Base-by-base conservation (phyloP, 2,888 invertebrate species). In the Microplitis manilae region DNA sequence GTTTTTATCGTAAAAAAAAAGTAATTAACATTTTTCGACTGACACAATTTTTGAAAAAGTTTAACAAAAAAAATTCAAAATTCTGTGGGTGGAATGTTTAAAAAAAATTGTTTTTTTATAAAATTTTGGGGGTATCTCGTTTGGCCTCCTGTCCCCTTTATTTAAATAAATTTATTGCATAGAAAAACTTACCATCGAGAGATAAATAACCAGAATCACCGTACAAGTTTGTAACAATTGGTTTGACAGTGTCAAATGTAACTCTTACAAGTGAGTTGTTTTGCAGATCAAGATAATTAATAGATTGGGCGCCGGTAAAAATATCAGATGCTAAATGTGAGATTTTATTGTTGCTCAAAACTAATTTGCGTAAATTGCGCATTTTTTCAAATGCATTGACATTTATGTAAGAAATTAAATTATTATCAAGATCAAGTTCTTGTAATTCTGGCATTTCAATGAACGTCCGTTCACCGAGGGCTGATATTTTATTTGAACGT, bases 401-500 rank as follows among this genome's bases (percentile, higher is more conserved):
- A 9, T 94, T 94, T 83, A 96, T 94, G 86, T 93, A 93, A 90
- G 94, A 90, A 86, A 95, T 92, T 82, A 92, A 92, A 87, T 94
- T 94, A 86, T 93, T 93, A 85, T 94, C 94, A 84, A 95, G 90
- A 65, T 94, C 92, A 85, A 95, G 90, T 86, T 95, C 94, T 76
- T 93, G 92, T 60, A 95, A 90, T 85, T 94, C 94, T 91, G 95
- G 94, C 88, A 96, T 91, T 87, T 96, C 96, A 1, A 94, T 93
- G 89, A 96, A 96, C 60, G 94, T 95, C 80, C 94, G 93, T 84
- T 95, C 95, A 2, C 95, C 95, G 84, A 96, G 92, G 91, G 94
- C 94, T 83, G 94, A 93, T 85, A 96, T 93, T 86, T 93, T 92
- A 89, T 96, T 96, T 83, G 92, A 92, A 80, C 94, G 93, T 82